phyloP scores from a whole-genome alignment of 2,888 invertebrate species.

The Nasonia oneida region DNA sequence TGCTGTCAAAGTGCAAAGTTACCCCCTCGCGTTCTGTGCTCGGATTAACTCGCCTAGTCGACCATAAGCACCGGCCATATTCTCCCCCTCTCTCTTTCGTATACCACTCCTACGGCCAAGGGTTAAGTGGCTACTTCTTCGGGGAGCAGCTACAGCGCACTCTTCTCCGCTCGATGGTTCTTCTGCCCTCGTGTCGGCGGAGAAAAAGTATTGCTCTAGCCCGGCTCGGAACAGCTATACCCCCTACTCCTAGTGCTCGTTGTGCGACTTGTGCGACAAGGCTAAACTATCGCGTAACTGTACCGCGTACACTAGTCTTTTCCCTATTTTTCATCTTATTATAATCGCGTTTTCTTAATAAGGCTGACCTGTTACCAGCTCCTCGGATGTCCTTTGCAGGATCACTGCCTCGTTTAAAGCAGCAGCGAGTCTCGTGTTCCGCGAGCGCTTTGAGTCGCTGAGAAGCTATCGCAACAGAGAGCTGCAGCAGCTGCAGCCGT shows the following conservation, averaged over 20 bases:
- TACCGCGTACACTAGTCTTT: not conserved
- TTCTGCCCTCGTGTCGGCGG: constrained; percentile 27
- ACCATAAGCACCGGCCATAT: constrained; percentile 46
- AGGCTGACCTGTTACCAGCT: not conserved
- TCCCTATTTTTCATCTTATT: not conserved
- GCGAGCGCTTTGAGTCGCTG: not conserved
- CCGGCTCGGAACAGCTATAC: not conserved
- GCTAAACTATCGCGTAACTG: constrained; percentile 34
- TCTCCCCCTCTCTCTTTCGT: not conserved
- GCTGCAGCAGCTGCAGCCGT: too few species aligned
- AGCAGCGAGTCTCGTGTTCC: not conserved
- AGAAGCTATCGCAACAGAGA: not conserved
- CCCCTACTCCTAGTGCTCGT: not conserved
- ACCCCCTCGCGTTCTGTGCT: not conserved
- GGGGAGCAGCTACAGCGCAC: constrained; percentile 34
- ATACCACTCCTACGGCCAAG: constrained; percentile 31
- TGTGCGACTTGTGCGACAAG: not conserved
- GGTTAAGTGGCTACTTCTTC: constrained; percentile 58
- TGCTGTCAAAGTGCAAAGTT: constrained; percentile 60
- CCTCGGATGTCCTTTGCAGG: not conserved
- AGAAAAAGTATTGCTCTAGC: constrained; percentile 55
- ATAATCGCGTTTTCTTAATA: not conserved
- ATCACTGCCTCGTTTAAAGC: not conserved
- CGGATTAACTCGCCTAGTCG: constrained; percentile 40
- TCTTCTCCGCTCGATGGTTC: constrained; percentile 53